These are phyloP conservation scores for Propithecus deckenii DNA, from an alignment of 2,797 vertebrate genomes.

Conservation along the genomic window DNA sequence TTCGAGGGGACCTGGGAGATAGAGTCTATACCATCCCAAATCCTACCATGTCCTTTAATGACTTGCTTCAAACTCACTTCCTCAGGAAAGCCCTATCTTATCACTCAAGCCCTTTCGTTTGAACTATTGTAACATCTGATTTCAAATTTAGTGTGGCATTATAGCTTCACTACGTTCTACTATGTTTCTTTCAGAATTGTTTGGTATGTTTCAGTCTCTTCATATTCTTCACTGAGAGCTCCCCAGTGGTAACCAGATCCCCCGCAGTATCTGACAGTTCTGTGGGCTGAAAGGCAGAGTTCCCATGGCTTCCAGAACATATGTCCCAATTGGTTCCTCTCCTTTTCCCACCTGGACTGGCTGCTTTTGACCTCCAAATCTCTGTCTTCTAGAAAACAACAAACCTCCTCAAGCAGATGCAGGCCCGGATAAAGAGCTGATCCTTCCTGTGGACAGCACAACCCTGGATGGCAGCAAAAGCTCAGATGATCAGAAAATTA, in stretches of 20 bases:
- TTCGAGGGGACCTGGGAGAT: background rate
- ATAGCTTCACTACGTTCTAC: background rate
- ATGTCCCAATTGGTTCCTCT: background rate
- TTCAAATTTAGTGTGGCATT: background rate
- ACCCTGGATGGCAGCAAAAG: conserved; percentile 96
- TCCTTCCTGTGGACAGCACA: conserved; percentile 95
- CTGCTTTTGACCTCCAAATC: conserved; percentile 33
- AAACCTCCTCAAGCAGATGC: conserved; percentile 95
- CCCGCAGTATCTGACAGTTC: background rate
- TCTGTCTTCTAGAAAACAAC: conserved; percentile 93
- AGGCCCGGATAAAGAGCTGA: conserved; percentile 98
- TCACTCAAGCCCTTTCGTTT: background rate
- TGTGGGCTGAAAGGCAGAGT: conserved; percentile 16
- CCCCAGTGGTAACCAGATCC: background rate
- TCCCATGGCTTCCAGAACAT: conserved; percentile 17
- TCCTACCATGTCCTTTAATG: background rate
- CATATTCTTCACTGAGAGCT: background rate
- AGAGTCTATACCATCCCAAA: background rate
- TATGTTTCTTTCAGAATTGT: background rate
- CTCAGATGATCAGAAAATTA: conserved; percentile 96
- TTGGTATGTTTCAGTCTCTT: background rate
- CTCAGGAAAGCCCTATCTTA: background rate
- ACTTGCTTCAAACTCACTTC: background rate
- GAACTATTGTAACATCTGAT: background rate
- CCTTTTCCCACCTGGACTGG: background rate